These are phyloP conservation scores for Beroe forskalii DNA, from an alignment of 37 sponge, comb jelly and placozoan genomes.

Conservation along the genomic window DNA sequence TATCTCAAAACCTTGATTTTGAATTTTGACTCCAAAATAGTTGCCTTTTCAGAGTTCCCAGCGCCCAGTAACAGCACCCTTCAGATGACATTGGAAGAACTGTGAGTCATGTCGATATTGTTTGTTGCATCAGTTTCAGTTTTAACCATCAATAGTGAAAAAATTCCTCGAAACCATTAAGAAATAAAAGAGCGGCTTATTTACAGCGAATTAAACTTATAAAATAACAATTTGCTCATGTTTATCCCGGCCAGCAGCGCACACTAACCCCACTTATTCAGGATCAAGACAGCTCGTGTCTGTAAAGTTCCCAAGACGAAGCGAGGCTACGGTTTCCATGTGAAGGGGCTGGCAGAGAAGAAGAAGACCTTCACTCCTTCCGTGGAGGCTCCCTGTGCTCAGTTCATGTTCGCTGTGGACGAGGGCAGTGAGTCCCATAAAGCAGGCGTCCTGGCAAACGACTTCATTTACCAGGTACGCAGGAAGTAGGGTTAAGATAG, in stretches of 20 bases:
- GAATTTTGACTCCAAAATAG: no score
- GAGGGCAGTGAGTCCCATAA: constrained; percentile 45
- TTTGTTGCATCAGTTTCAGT: no score
- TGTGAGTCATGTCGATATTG: background rate
- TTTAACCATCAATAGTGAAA: no score
- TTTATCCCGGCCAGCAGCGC: no score
- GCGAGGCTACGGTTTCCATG: constrained; percentile 60
- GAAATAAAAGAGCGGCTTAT: no score
- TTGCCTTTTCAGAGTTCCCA: constrained; percentile 25
- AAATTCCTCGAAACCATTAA: no score
- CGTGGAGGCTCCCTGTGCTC: constrained; percentile 59
- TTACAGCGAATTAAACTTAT: no score
- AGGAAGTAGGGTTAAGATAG: background rate
- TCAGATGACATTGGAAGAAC: constrained; percentile 29
- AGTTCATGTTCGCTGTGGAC: constrained; percentile 65
- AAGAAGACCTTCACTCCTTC: constrained; percentile 11
- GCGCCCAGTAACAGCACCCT: background rate
- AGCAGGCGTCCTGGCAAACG: constrained; percentile 35
- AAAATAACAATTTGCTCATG: no score
- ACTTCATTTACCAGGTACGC: constrained; percentile 41
- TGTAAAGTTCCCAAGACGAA: constrained; percentile 43
- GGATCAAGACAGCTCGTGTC: constrained; percentile 34
- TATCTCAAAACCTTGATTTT: no score
- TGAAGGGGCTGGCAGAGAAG: constrained; percentile 34
- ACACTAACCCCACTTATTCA: background rate